Evolutionary conservation across 2,113 vertebrate species (phyloP).

Genomic region (Pygoscelis adeliae): DNA sequence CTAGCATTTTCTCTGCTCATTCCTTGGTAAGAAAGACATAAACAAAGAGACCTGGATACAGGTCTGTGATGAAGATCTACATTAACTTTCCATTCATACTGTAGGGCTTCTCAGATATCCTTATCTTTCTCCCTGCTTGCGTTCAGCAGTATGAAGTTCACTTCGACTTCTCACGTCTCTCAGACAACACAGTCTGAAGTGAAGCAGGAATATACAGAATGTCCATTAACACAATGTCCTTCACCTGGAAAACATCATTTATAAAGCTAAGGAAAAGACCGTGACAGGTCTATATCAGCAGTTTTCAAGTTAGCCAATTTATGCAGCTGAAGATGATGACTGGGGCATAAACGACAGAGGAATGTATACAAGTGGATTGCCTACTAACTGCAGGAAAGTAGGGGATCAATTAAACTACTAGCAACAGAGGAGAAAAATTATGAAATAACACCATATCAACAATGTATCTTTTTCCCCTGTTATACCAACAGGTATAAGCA

Average conservation of each 20-base stretch:
- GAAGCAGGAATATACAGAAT: conserved; percentile 4
- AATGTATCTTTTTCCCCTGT: rapidly evolving
- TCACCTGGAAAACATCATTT: conserved; percentile 63
- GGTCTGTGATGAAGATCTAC: neutral
- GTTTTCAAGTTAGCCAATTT: conserved; percentile 37
- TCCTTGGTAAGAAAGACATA: neutral
- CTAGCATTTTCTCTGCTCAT: neutral
- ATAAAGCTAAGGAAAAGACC: conserved; percentile 23
- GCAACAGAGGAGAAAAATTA: neutral
- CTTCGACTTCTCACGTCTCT: neutral
- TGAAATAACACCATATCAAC: neutral
- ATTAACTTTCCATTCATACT: neutral
- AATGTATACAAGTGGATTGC: neutral
- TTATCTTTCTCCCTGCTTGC: neutral
- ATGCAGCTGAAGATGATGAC: conserved; percentile 30
- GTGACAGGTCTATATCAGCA: conserved; percentile 48
- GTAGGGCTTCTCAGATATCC: neutral
- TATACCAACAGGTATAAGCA: neutral
- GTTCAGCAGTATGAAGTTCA: neutral
- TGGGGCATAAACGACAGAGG: conserved; percentile 19
- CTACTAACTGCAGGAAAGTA: neutral
- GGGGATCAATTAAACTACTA: neutral
- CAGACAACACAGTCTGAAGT: conserved; percentile 23
- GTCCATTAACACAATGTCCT: conserved; percentile 58
- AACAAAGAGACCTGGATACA: neutral